Conservation (phyloP, 30 jellyfish, hydroid and myxozoan genomes). For the Rhopilema esculentum region DNA sequence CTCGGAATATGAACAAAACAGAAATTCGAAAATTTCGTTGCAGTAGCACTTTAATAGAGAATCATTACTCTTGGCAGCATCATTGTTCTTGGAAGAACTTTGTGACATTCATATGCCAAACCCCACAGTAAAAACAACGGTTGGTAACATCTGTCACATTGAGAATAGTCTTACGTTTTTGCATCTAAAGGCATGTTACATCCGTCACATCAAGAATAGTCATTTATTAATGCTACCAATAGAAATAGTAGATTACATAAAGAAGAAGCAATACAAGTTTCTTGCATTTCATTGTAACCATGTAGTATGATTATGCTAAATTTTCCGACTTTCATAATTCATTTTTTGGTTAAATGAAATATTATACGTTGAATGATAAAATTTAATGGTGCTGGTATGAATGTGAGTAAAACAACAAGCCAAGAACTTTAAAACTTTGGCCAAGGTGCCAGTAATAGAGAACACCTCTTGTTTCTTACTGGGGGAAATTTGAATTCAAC, state of each 20-base stretch:
- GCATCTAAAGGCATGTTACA: not conserved
- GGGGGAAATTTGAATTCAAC: not conserved
- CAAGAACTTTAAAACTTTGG: not conserved
- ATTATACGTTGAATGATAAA: not conserved
- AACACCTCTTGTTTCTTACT: not conserved
- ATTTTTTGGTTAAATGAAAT: not conserved
- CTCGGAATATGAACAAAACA: conserved; percentile 4
- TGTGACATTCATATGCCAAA: not conserved
- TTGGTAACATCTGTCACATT: not conserved
- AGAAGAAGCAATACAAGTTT: not conserved
- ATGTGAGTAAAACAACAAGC: not conserved
- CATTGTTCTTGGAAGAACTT: not conserved
- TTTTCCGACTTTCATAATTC: not conserved
- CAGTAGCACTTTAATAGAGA: conserved; percentile 29
- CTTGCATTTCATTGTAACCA: not conserved
- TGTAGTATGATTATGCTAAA: not conserved
- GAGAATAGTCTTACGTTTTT: not conserved
- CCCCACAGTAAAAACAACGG: not conserved
- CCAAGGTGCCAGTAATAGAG: not conserved
- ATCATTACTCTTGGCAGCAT: not conserved
- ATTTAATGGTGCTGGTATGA: not conserved
- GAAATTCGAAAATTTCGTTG: conserved; percentile 6
- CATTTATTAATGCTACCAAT: not conserved
- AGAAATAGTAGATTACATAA: not conserved
- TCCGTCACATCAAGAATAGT: not conserved